A percentile compares a stretch with the other conserved stretches of the same genome.
phyloP scores from a whole-genome alignment of 2,888 invertebrate genomes.

The Coelopa pilipes region DNA sequence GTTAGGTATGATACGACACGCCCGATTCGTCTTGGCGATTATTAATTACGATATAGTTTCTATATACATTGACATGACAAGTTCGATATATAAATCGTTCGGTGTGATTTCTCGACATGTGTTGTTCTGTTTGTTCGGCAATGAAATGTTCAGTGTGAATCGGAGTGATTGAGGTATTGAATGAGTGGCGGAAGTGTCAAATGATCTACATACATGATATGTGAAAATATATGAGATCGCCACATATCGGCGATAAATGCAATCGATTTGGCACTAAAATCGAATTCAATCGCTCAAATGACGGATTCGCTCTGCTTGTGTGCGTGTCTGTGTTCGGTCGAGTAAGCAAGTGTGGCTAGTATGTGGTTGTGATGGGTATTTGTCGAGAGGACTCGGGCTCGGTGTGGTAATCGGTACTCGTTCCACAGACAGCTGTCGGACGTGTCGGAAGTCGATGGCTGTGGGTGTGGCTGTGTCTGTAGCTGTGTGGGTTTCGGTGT shows the following conservation, averaged over 20 bases:
- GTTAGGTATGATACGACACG: constrained; percentile 23
- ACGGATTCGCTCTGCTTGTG: constrained; percentile 48
- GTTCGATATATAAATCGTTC: no score
- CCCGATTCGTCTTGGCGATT: neutral
- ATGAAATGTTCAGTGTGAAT: no score
- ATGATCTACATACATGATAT: neutral
- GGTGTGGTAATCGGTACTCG: no score
- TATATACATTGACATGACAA: no score
- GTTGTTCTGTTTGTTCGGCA: no score
- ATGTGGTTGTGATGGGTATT: neutral
- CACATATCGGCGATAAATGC: neutral
- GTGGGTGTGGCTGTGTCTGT: neutral
- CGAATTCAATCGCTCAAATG: constrained; percentile 6
- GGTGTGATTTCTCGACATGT: no score
- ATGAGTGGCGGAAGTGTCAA: neutral
- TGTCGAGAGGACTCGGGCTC: no score
- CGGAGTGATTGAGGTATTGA: neutral
- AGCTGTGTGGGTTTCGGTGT: neutral
- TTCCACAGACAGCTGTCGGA: no score
- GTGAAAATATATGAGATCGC: neutral
- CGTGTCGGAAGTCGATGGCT: neutral
- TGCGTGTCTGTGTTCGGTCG: constrained; percentile 44
- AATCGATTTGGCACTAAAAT: constrained; percentile 3
- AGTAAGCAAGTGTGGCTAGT: constrained; percentile 37
- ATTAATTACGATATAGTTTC: no score